Percentiles rank a stretch among this genome's conserved stretches.
Evolutionary conservation across 2,888 invertebrate species (phyloP).

Genomic region (Sepiola atlantica): DNA sequence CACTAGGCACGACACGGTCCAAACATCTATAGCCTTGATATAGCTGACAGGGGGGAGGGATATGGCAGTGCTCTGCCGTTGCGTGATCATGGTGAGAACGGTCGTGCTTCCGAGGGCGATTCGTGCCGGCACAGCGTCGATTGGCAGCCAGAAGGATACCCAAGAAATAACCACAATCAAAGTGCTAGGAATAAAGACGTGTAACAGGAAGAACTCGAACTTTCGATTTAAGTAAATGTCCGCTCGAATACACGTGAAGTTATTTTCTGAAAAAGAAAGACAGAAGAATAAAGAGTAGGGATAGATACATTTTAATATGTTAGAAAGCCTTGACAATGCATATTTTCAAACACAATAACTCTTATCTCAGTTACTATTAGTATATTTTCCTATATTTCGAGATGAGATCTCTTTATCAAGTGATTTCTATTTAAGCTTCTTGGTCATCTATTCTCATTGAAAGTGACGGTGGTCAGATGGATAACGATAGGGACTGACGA

Average conservation of each 20-base stretch:
- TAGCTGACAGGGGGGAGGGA: slow-evolving; percentile 52
- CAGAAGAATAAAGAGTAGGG: too few species aligned
- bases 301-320: not conserved
- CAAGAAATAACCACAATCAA: slow-evolving; percentile 54
- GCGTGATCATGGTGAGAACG: slow-evolving; percentile 56
- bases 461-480: too few species aligned
- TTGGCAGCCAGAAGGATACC: slow-evolving; percentile 55
- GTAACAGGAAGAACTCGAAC: slow-evolving; percentile 52
- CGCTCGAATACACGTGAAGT: slow-evolving; percentile 52
- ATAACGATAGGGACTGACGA: too few species aligned
- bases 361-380: too few species aligned
- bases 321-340: not conserved
- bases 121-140: slow-evolving; percentile 54
- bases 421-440: too few species aligned
- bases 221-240: slow-evolving; percentile 51
- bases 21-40: slow-evolving; percentile 72
- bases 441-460: too few species aligned
- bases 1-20: slow-evolving; percentile 96
- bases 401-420: too few species aligned
- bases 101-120: slow-evolving; percentile 55
- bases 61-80: slow-evolving; percentile 49
- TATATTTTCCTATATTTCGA: too few species aligned
- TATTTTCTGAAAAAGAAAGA: slow-evolving; percentile 41
- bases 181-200: slow-evolving; percentile 53
- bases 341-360: too few species aligned